Percentiles rank a stretch among this genome's conserved stretches.
Evolutionary conservation across 2,888 invertebrate species (phyloP).

Genomic region (Mellilla xanthometata): DNA sequence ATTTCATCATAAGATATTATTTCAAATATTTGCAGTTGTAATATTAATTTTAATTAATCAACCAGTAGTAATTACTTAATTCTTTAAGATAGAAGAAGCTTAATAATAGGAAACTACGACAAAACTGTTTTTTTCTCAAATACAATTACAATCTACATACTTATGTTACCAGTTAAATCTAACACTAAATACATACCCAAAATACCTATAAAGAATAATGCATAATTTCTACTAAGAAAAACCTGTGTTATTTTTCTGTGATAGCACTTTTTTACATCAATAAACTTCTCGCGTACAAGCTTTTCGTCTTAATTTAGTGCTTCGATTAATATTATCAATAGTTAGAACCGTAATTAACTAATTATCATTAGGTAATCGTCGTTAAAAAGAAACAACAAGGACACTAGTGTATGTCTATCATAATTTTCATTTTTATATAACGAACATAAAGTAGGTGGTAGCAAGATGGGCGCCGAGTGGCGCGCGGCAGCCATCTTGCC

Average conservation of each 20-base stretch:
- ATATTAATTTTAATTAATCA: conserved; percentile 79
- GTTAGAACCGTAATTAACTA: conserved; percentile 84
- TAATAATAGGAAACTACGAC: conserved; percentile 82
- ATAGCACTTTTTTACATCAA: conserved; percentile 77
- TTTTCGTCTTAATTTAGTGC: conserved; percentile 77
- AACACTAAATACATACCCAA: conserved; percentile 82
- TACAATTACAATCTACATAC: conserved; percentile 81
- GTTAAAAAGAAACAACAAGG: conserved; percentile 73
- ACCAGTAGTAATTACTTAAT: conserved; percentile 81
- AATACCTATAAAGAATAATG: conserved; percentile 83
- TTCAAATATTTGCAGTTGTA: conserved; percentile 84
- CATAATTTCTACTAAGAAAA: conserved; percentile 79
- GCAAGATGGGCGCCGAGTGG: not conserved
- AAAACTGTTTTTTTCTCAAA: conserved; percentile 73
- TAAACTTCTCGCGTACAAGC: conserved; percentile 72
- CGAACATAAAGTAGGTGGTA: conserved; percentile 68
- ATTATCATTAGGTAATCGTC: conserved; percentile 79
- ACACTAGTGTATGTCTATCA: conserved; percentile 79
- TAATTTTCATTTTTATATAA: conserved; percentile 81
- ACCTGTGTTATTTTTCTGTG: conserved; percentile 71
- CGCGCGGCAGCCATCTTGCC: conserved; percentile 23
- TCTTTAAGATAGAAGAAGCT: conserved; percentile 82
- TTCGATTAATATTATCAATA: conserved; percentile 76
- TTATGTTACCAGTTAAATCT: conserved; percentile 81
- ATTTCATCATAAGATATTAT: conserved; percentile 83